Evolutionary conservation across 2,797 vertebrate species (phyloP), one percentile per base, ranked within the genome.

Genomic region (Falco berigora): DNA sequence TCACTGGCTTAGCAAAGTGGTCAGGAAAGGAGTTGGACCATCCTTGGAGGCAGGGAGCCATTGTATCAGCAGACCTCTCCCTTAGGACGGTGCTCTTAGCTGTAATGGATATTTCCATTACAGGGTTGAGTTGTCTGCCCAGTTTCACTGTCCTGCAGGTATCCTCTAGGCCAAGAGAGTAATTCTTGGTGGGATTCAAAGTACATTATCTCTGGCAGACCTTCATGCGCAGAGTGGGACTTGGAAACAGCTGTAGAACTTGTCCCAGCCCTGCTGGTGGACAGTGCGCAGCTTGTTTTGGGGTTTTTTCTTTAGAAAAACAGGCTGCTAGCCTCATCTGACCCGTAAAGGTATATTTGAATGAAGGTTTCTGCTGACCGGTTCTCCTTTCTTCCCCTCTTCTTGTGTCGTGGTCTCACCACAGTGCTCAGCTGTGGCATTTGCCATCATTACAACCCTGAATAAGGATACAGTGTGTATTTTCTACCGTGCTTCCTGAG

Each of bases 131-230:
- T 10, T 40, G n/a, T 85, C 14, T 12, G 8, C 5, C 2, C 1
- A 1, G 5, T 81, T 82, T 74, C n/a, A 13, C 10, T 76, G n/a
- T 50, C 36, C 47, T 74, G 78, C 15, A 40, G 40, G 30, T 90
- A 30, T 80, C 25, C 32, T 77, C 8, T 91, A 25, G 46, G 23
- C 32, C 59, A 59, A 38, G 15, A 64, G 27, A 72, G 32, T 56
- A 38, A 55, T 69, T 93, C 71, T 64, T 92, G 50, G 40, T 86
- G 64, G 49, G 23, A 91, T 80, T 80, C 30, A 40, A 68, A 73
- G n/a, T 28, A 10, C 32, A 1, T 19, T 21, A 14, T 55, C 46
- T 49, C 58, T 83, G 49, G 32, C 22, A 92, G 74, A 73, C 52
- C 38, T 73, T 9, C 20, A 36, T 5, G 1, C n/a, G 44, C 23